Evolutionary conservation across 2,888 invertebrate species (phyloP).

Genomic region (Amphimallon solstitiale): DNA sequence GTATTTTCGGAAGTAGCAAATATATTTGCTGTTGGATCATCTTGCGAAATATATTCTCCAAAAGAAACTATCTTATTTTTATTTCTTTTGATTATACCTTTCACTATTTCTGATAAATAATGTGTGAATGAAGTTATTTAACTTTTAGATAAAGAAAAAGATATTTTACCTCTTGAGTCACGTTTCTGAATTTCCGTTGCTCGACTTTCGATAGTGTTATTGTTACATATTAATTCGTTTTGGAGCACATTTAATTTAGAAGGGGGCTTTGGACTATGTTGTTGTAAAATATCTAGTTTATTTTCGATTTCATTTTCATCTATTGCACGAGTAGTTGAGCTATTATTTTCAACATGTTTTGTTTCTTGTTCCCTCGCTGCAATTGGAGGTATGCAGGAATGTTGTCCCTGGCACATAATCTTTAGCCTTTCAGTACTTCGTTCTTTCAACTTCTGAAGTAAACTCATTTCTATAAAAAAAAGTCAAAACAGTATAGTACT

Average conservation of each 20-base stretch:
- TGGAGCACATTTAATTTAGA: background rate
- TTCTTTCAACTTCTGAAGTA: background rate
- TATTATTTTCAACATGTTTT: background rate
- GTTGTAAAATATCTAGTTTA: background rate
- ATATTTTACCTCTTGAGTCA: background rate
- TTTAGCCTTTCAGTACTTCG: slow-evolving; percentile 3
- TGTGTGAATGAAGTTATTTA: background rate
- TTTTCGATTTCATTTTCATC: background rate
- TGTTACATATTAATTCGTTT: background rate
- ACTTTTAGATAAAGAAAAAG: background rate
- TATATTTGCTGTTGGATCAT: background rate
- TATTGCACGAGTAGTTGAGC: background rate
- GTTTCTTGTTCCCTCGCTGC: background rate
- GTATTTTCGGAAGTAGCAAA: background rate
- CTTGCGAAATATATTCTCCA: slow-evolving; percentile 6
- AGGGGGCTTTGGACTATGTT: background rate
- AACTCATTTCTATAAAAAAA: background rate
- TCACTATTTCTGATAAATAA: background rate
- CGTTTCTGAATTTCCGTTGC: background rate
- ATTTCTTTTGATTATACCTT: background rate
- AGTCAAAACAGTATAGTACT: too few species aligned
- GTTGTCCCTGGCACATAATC: slow-evolving; percentile 1
- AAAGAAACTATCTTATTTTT: slow-evolving; percentile 21
- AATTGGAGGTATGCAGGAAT: background rate
- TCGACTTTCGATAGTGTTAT: background rate